phyloP scores from a whole-genome alignment of 2,797 vertebrate genomes.

The Pipistrellus pygmaeus region DNA sequence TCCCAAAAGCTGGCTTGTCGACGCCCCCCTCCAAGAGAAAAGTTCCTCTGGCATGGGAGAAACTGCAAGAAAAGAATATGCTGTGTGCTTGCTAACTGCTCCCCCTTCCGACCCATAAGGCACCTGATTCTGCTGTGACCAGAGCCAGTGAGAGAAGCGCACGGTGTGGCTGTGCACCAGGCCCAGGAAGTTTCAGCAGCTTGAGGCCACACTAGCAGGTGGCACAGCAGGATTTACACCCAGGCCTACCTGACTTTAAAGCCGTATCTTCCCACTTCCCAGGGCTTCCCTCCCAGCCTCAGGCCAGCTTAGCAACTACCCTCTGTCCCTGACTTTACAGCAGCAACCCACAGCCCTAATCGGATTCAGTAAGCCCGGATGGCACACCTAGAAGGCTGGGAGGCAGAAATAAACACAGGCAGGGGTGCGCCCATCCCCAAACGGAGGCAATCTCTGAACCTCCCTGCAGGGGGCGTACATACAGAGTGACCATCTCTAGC shows the following conservation, averaged over 20 bases:
- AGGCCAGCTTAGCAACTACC: not conserved
- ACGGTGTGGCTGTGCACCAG: not conserved
- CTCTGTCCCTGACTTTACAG: not conserved
- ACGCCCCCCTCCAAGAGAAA: not conserved
- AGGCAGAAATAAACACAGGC: not conserved
- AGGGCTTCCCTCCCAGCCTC: not conserved
- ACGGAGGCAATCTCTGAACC: not conserved
- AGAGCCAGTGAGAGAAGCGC: not conserved
- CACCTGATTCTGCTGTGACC: not conserved
- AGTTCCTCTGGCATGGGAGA: not conserved
- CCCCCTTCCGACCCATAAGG: not conserved
- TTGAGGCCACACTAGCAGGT: not conserved
- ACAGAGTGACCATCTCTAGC: not conserved
- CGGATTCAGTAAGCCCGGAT: not conserved
- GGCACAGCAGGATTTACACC: not conserved
- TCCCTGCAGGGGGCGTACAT: fast-evolving
- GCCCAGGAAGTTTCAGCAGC: not conserved
- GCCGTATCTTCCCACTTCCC: not conserved
- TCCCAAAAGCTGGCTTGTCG: not conserved
- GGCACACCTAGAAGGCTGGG: fast-evolving
- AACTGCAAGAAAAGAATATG: not conserved
- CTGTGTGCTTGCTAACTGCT: not conserved
- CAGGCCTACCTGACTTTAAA: not conserved
- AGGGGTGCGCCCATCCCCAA: fast-evolving
- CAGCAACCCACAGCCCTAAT: not conserved